A percentile compares a stretch with the other conserved stretches of the same genome.
These are phyloP conservation scores for Pantherophis guttatus DNA, from an alignment of 2,113 vertebrate genomes.

Conservation along the genomic window DNA sequence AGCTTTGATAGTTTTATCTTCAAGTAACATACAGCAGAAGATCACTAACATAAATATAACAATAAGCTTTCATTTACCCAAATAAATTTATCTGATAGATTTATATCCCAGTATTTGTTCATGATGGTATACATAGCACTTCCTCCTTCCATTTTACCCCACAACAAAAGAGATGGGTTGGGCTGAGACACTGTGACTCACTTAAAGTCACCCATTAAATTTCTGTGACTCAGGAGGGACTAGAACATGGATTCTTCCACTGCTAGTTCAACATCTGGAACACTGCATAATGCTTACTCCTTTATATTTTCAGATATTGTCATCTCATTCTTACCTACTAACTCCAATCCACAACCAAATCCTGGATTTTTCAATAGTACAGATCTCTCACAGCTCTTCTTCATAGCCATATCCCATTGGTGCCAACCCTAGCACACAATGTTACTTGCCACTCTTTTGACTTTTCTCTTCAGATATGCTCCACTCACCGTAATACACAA, in stretches of 20 bases:
- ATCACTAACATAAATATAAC: background rate
- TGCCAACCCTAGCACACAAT: background rate
- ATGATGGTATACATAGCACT: background rate
- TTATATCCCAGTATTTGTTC: background rate
- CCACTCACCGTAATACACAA: constrained; percentile 85
- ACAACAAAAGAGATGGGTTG: background rate
- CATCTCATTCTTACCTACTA: background rate
- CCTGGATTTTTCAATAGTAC: background rate
- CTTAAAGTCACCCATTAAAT: background rate
- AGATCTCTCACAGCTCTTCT: background rate
- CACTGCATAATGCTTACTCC: background rate
- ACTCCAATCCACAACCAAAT: background rate
- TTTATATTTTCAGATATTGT: background rate
- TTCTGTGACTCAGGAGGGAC: background rate
- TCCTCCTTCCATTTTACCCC: background rate
- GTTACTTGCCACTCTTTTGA: background rate
- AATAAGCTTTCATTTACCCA: background rate
- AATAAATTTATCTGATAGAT: background rate
- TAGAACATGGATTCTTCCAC: background rate
- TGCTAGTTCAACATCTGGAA: background rate
- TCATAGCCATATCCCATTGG: background rate
- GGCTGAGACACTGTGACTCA: background rate
- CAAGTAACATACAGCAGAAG: background rate
- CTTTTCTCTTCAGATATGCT: too few relatives aligned
- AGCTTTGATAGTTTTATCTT: background rate